Evolutionary conservation across 2,797 vertebrate species (phyloP), one percentile per base, ranked within the genome.

Genomic region (Cephalopachus bancanus): DNA sequence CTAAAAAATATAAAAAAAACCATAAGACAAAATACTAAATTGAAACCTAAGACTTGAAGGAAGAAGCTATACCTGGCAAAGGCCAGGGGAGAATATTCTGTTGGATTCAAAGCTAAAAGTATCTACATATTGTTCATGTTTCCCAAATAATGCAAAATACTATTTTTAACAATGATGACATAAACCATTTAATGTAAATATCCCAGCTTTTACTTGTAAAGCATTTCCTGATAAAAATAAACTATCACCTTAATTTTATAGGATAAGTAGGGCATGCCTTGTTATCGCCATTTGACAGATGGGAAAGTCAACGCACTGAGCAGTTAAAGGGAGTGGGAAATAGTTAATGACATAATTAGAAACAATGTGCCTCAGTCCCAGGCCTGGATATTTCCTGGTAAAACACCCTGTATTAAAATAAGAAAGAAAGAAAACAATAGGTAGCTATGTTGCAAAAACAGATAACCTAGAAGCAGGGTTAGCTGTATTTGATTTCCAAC

Each of bases 401-500:
- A 86, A 92, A 74, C 12, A 92, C 1, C 30, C 55, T 86, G 44
- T 67, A 81, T 9, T 78, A 10, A 96, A 97, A 78, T 24, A 81
- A 62, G 33, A 81, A 93, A 53, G 24, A 79, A 53, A 19, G 44
- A 49, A 33, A 78, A 90, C 11, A 89, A 59, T 12, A 83, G 33
- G 28, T 89, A 59, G 55, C 26, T 65, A 67, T 49, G 8, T 57
- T 79, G 90, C 1, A 64, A 87, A 89, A 87, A 2, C 59, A 92
- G 17, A 71, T 24, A 94, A 57, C 24, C 79, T 78, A 90, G 30
- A 9, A 17, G 0, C 30, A 51, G 10, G 3, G 22, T 79, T 80
- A n/a, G 26, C 83, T 94, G 37, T 62, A 17, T n/a, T 89, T 97
- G 91, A 33, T 67, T 94, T 87, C 44, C 49, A 67, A 74, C 14